Percentiles rank a stretch among this genome's conserved stretches.
These are phyloP conservation scores for Melinopterus prodromus DNA, from an alignment of 2,888 invertebrate species.

Conservation along the genomic window DNA sequence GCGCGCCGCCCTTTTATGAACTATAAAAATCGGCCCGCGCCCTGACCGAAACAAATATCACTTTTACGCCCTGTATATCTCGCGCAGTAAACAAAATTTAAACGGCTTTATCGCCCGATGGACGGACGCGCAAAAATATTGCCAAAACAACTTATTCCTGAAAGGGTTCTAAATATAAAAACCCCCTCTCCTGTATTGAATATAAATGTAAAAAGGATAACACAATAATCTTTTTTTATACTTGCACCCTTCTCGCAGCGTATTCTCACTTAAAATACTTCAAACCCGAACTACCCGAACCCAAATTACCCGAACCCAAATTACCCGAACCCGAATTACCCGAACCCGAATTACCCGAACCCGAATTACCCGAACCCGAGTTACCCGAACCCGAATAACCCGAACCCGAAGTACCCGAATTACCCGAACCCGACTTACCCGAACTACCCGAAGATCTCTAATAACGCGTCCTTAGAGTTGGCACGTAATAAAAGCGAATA, in stretches of 20 bases:
- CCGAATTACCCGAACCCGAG: too few relatives aligned
- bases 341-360: too few relatives aligned
- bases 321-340: too few relatives aligned
- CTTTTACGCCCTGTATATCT: constrained; percentile 23
- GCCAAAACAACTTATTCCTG: constrained; percentile 4
- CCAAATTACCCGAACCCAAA: too few relatives aligned
- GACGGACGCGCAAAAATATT: neutral
- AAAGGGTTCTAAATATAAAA: neutral
- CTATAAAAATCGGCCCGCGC: neutral
- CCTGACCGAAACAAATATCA: constrained; percentile 15
- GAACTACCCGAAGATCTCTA: too few relatives aligned
- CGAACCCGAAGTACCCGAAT: too few relatives aligned
- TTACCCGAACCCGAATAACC: too few relatives aligned
- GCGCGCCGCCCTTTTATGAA: neutral
- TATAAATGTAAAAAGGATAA: neutral
- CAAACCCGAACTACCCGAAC: neutral
- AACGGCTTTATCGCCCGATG: constrained; percentile 12
- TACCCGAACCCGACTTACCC: too few relatives aligned
- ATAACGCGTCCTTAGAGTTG: too few relatives aligned
- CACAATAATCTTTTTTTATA: neutral
- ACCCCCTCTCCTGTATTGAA: neutral
- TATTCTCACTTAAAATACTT: neutral
- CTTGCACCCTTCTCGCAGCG: neutral
- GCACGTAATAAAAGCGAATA: neutral
- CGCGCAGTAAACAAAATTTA: constrained; percentile 25